A percentile compares a stretch with the other conserved stretches of the same genome.
Evolutionary conservation across 2,888 invertebrate species (phyloP).

Genomic region (Rhagium mordax): DNA sequence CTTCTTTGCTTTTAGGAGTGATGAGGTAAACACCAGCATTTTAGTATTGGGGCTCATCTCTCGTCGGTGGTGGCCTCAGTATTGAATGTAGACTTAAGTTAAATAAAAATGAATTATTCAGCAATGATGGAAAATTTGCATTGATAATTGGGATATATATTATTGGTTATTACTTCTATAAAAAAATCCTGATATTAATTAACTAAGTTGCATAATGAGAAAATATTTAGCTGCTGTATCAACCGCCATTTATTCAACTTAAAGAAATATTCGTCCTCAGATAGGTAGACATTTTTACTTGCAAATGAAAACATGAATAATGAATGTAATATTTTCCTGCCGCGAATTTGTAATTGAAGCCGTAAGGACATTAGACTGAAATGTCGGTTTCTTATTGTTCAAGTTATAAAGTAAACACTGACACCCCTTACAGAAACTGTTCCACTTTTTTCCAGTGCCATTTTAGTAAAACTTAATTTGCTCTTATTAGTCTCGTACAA

Average conservation of each 20-base stretch:
- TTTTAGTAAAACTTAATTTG: constrained; percentile 65
- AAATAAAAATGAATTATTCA: no score
- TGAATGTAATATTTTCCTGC: constrained; percentile 57
- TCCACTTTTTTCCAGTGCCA: constrained; percentile 53
- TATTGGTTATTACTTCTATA: no score
- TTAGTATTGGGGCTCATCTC: no score
- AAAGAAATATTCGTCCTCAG: constrained; percentile 24
- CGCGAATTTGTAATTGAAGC: constrained; percentile 56
- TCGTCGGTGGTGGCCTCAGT: no score
- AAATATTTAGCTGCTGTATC: not conserved
- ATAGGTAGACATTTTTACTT: constrained; percentile 51
- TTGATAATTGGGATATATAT: no score
- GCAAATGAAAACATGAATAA: constrained; percentile 62
- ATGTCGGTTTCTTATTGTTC: constrained; percentile 54
- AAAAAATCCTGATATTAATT: no score
- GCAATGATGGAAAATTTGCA: no score
- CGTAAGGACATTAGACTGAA: constrained; percentile 51
- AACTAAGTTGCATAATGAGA: not conserved
- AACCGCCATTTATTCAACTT: constrained; percentile 39
- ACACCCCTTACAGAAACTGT: constrained; percentile 50
- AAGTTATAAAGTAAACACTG: constrained; percentile 57
- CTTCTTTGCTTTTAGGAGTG: no score
- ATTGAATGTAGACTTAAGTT: no score
- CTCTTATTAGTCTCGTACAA: constrained; percentile 64
- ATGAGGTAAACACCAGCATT: no score